phyloP scores from a whole-genome alignment of 2,888 invertebrate species.

The Sacculina carcini region DNA sequence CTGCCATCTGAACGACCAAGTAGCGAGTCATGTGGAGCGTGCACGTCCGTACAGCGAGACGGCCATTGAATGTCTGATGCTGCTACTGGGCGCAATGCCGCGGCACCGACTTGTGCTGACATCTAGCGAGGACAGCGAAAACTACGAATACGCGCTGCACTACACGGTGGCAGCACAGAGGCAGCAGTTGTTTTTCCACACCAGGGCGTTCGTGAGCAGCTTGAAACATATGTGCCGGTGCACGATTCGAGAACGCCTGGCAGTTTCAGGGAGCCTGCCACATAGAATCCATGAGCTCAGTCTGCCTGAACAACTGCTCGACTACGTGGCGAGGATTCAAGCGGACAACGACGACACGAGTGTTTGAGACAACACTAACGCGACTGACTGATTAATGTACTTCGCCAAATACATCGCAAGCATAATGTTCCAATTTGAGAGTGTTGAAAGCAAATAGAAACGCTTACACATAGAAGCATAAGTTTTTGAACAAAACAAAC shows the following conservation, averaged over 20 bases:
- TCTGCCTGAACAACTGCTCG: not conserved
- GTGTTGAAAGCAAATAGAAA: too few species aligned
- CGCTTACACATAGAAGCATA: too few species aligned
- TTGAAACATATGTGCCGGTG: constrained; percentile 50
- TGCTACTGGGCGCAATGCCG: constrained; percentile 5
- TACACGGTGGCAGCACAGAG: not conserved
- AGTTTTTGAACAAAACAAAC: too few species aligned
- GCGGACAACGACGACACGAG: too few species aligned
- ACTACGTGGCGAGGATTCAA: too few species aligned
- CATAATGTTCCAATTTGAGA: too few species aligned
- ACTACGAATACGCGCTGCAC: not conserved
- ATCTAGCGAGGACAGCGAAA: not conserved
- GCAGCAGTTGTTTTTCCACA: not conserved
- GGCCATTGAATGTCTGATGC: constrained; percentile 1
- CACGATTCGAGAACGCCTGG: constrained; percentile 33
- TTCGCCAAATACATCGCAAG: too few species aligned
- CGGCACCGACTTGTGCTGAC: not conserved
- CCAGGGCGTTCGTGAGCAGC: not conserved
- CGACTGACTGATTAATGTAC: too few species aligned
- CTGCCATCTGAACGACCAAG: not conserved
- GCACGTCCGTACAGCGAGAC: constrained; percentile 15
- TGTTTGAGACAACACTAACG: too few species aligned
- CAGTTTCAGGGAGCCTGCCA: constrained; percentile 42
- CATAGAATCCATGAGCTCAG: constrained; percentile 36
- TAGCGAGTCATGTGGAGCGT: not conserved